A percentile compares a stretch with the other conserved stretches of the same genome.
These are phyloP conservation scores for Malthinus seriepunctatus DNA, from an alignment of 2,888 invertebrate genomes.

Conservation along the genomic window DNA sequence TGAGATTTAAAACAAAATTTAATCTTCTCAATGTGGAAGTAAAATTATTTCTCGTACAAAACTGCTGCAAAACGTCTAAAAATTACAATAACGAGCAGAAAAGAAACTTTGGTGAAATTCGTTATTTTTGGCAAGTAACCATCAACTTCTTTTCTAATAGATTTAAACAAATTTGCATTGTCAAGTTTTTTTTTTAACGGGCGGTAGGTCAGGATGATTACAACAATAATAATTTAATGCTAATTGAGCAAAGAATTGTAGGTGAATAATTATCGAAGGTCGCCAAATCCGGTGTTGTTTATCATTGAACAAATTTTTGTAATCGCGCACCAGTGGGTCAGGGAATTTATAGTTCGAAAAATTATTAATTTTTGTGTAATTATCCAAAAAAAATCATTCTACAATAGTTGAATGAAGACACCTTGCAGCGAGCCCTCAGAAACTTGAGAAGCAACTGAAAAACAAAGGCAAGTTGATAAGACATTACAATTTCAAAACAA, in stretches of 20 bases:
- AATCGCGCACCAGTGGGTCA: neutral
- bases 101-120: too few species aligned
- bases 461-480: too few species aligned
- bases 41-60: neutral
- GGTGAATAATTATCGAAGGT: constrained; percentile 20
- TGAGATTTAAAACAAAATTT: neutral
- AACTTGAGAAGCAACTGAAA: too few species aligned
- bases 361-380: too few species aligned
- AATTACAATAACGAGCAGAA: too few species aligned
- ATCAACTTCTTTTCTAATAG: neutral
- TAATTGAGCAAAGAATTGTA: constrained; percentile 16
- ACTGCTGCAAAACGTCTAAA: neutral
- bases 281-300: constrained; percentile 10
- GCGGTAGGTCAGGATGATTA: constrained; percentile 3
- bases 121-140: neutral
- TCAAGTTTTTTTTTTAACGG: neutral
- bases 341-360: neutral
- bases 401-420: too few species aligned
- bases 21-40: neutral
- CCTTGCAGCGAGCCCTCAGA: too few species aligned
- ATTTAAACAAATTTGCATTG: neutral
- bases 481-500: too few species aligned
- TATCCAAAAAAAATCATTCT: too few species aligned
- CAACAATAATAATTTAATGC: constrained; percentile 3
- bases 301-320: neutral